These are phyloP conservation scores for Manduca sexta DNA, from an alignment of 1,140 invertebrate genomes.

Conservation along the genomic window DNA sequence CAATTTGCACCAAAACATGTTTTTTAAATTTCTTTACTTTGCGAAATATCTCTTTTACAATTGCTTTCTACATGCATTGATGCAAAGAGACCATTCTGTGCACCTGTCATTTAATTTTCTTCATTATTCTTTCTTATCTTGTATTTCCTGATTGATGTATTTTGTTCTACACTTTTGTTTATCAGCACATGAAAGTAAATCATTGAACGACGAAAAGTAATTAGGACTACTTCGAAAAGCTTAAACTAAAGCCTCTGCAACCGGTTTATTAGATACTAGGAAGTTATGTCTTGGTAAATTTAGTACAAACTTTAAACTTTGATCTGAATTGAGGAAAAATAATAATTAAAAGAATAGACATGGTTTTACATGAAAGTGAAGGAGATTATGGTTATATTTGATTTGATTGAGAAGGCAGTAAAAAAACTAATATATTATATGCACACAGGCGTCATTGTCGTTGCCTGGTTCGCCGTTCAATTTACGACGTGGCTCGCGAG, in stretches of 20 bases:
- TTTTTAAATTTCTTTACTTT: constrained; percentile 6
- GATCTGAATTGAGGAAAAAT: constrained; percentile 66
- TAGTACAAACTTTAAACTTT: constrained; percentile 14
- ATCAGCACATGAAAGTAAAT: constrained; percentile 70
- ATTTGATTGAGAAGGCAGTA: neutral
- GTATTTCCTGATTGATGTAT: constrained; percentile 33
- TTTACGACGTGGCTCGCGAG: constrained; percentile 88
- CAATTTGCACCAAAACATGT: constrained; percentile 44
- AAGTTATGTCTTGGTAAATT: constrained; percentile 9
- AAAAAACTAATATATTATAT: neutral
- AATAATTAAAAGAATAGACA: neutral
- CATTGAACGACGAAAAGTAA: constrained; percentile 16
- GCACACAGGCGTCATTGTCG: constrained; percentile 91
- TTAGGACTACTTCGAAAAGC: constrained; percentile 17
- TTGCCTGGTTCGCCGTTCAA: constrained; percentile 97
- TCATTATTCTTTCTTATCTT: constrained; percentile 28
- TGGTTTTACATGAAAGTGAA: neutral
- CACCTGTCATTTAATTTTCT: constrained; percentile 45
- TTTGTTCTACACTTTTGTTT: constrained; percentile 59
- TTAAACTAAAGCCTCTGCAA: constrained; percentile 58
- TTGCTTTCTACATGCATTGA: constrained; percentile 33
- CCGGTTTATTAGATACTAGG: constrained; percentile 27
- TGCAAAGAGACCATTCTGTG: constrained; percentile 41
- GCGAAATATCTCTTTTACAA: neutral
- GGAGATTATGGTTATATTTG: neutral